Base-by-base conservation (phyloP, 2,797 vertebrate species). In the Rhyacichthys aspro region DNA sequence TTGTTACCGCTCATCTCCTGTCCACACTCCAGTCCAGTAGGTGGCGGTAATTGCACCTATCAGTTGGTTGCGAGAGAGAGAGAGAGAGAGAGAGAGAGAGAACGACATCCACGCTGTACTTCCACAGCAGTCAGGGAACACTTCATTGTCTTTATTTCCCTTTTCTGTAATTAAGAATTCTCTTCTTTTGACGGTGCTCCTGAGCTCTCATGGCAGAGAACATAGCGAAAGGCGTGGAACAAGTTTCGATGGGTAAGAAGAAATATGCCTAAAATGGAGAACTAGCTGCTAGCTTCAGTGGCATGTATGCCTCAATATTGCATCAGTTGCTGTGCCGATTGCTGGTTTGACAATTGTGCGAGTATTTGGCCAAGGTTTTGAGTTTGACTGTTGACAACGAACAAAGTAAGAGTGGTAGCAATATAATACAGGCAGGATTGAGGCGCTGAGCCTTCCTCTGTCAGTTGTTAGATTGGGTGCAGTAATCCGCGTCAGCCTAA, bases 171-270 rank as follows among this genome's bases (percentile, higher is more conserved):
- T 33, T 17, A 3, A 11, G 28, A 19, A 8, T 8, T 9, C 0
- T 1, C 1, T 15, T 32, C n/a, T n/a, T n/a, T 0, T 34, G 60
- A 17, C 18, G 33, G 32, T 0, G 12, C 11, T 55, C 6, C 12
- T 1, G 0, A 12, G 3, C 18, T 18, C 41, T 64, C 43, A 89
- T 89, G 88, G 70, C 84, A 47, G 68, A 74, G 23, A 85, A 87
- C 12, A 49, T 82, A 59, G 59, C 55, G 0, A 70, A 60, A 83
- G 79, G 41, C 59, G 73, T 84, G 85, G 73, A 59, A 1, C 18
- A 75, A 16, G 39, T 87, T 10, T 82, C 82, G 7, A 73, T 85
- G 33, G 88, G 85, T 89, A 85, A 88, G 86, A 47, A 32, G 14
- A 42, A 32, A 28, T 1, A 0, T 23, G 33, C 47, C n/a, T 0